These are phyloP conservation scores for Parazoanthus atlanticus DNA, from an alignment of 92 coral and sea anemone genomes.

Conservation along the genomic window DNA sequence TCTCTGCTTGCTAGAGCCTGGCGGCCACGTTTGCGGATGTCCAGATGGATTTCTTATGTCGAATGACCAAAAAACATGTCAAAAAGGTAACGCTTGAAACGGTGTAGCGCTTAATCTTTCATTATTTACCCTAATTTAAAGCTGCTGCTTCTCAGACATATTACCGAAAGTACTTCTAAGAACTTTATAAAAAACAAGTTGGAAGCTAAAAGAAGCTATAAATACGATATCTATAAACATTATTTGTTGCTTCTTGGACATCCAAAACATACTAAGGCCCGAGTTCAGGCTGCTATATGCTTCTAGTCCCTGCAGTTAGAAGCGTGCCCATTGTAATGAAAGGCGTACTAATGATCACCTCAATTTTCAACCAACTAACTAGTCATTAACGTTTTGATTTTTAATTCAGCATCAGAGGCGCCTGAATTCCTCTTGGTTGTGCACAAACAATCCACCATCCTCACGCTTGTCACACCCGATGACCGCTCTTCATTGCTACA, in stretches of 20 bases:
- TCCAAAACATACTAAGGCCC: too few relatives aligned
- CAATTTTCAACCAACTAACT: too few relatives aligned
- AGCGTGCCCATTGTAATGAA: too few relatives aligned
- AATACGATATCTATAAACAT: too few relatives aligned
- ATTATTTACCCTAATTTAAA: not conserved
- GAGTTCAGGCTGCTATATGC: too few relatives aligned
- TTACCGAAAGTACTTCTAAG: too few relatives aligned
- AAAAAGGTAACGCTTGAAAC: not conserved
- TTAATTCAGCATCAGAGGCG: not conserved
- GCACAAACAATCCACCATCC: conserved; percentile 10
- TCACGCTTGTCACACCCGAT: not conserved
- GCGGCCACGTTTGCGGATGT: conserved; percentile 48
- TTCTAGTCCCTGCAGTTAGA: too few relatives aligned
- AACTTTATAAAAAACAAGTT: too few relatives aligned
- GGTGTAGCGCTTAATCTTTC: not conserved
- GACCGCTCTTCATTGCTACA: not conserved
- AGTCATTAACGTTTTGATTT: not conserved
- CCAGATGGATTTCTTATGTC: conserved; percentile 38
- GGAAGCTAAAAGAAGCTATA: too few relatives aligned
- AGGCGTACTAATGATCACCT: too few relatives aligned
- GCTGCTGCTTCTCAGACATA: not conserved
- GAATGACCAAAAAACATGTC: conserved; percentile 43
- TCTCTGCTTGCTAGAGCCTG: conserved; percentile 50
- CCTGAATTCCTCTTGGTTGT: not conserved
- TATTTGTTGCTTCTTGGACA: too few relatives aligned